phyloP scores from a whole-genome alignment of 2,113 vertebrate species.

The Melanotaenia duboulayi region DNA sequence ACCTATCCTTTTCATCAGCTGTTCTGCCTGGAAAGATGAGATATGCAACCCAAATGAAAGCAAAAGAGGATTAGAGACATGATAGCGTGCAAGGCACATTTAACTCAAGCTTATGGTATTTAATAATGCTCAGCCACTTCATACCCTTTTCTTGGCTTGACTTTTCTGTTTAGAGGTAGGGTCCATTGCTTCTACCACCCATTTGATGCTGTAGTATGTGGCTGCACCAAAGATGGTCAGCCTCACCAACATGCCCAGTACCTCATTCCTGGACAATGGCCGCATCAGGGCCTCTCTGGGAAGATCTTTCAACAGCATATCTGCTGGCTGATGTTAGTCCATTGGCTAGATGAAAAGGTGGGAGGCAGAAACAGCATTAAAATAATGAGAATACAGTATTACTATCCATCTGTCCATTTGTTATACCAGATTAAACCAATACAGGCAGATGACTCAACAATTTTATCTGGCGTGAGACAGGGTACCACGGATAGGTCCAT shows the following conservation, averaged over 20 bases:
- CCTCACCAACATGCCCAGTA: constrained; percentile 80
- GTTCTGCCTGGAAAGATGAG: constrained; percentile 77
- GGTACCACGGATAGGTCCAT: too few species aligned
- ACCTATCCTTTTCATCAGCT: constrained; percentile 84
- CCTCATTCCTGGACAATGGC: constrained; percentile 81
- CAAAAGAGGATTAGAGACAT: not conserved
- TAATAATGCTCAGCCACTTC: not conserved
- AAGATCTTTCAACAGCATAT: constrained; percentile 80
- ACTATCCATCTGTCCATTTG: too few species aligned
- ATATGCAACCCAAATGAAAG: constrained; percentile 12
- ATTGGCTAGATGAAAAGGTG: constrained; percentile 45
- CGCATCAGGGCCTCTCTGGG: constrained; percentile 81
- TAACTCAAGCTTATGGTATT: not conserved
- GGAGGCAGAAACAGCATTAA: not conserved
- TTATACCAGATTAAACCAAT: too few species aligned
- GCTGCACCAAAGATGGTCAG: constrained; percentile 83
- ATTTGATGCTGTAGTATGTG: constrained; percentile 86
- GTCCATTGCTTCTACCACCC: constrained; percentile 85
- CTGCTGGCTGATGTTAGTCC: constrained; percentile 63
- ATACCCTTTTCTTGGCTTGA: constrained; percentile 83
- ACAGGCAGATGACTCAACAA: too few species aligned
- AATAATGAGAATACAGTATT: not conserved
- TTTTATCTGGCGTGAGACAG: too few species aligned
- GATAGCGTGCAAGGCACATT: not conserved
- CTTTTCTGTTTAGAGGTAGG: constrained; percentile 83